These are phyloP conservation scores for Gyrodactylus bullatarudis DNA, from an alignment of 1,140 invertebrate genomes.

Conservation along the genomic window DNA sequence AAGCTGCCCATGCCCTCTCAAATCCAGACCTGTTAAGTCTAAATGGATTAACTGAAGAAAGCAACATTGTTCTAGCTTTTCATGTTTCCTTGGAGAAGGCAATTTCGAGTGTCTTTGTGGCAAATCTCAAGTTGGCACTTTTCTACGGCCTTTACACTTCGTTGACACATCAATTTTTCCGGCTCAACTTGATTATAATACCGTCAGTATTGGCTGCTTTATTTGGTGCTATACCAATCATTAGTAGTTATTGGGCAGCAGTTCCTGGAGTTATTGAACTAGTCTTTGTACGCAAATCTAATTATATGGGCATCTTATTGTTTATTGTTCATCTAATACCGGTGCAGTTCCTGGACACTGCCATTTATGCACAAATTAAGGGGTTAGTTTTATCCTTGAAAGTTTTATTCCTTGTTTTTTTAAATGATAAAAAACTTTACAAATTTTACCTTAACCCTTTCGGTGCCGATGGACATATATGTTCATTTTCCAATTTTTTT, in stretches of 20 bases:
- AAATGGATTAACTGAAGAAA: neutral
- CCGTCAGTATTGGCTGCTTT: conserved; percentile 53
- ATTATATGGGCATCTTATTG: conserved; percentile 34
- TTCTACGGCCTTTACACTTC: conserved; percentile 94
- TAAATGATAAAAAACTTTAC: too few species aligned
- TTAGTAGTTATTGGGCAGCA: conserved; percentile 65
- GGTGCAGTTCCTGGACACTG: conserved; percentile 51
- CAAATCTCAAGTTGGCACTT: conserved; percentile 70
- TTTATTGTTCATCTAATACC: conserved; percentile 50
- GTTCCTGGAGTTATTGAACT: conserved; percentile 65
- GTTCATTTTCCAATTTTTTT: too few species aligned
- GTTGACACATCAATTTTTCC: conserved; percentile 73
- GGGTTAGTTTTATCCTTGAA: conserved; percentile 29
- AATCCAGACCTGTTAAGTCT: neutral
- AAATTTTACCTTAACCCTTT: too few species aligned
- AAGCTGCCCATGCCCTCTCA: conserved; percentile 34
- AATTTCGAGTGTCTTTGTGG: conserved; percentile 37
- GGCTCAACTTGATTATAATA: conserved; percentile 65
- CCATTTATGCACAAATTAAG: conserved; percentile 83
- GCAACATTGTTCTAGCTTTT: neutral
- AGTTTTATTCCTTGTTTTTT: neutral
- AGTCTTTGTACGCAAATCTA: conserved; percentile 49
- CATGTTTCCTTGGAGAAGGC: neutral
- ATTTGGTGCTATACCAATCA: conserved; percentile 60
- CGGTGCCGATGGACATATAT: too few species aligned